phyloP scores from a whole-genome alignment of 2,888 invertebrate species.

The Mycalesis mineus region DNA sequence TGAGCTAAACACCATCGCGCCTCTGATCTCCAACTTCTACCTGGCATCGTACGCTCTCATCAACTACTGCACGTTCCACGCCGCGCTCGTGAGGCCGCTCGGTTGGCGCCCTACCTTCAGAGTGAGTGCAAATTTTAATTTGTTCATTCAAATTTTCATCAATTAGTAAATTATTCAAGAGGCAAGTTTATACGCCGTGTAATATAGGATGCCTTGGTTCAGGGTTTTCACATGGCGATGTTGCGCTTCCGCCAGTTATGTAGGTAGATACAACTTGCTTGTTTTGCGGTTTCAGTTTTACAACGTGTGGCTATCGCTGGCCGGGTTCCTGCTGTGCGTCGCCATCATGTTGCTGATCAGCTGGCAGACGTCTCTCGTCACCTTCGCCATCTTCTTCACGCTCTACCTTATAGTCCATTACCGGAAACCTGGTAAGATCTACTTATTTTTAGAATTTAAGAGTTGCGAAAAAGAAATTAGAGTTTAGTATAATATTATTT shows the following conservation, averaged over 20 bases:
- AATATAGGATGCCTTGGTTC: too few species aligned
- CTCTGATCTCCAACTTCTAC: conserved; percentile 96
- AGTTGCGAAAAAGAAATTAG: too few species aligned
- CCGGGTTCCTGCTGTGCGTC: conserved; percentile 89
- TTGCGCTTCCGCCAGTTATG: too few species aligned
- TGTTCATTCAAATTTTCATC: too few species aligned
- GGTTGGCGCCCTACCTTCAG: conserved; percentile 95
- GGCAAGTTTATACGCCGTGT: too few species aligned
- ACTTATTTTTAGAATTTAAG: too few species aligned
- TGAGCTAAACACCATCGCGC: conserved; percentile 92
- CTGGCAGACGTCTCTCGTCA: conserved; percentile 94
- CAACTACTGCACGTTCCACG: conserved; percentile 97
- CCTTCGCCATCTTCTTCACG: conserved; percentile 90
- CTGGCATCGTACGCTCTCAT: conserved; percentile 95
- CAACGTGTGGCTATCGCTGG: conserved; percentile 92
- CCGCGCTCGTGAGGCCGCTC: conserved; percentile 89
- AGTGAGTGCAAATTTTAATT: conserved; percentile 66
- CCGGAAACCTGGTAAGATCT: conserved; percentile 87
- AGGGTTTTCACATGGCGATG: too few species aligned
- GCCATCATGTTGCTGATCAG: conserved; percentile 96
- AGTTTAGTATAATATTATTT: too few species aligned
- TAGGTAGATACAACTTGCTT: not conserved
- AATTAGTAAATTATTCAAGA: too few species aligned
- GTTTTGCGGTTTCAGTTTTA: conserved; percentile 83
- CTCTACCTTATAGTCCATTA: conserved; percentile 96